Base-by-base conservation (phyloP, 2,888 invertebrate species). In the Yponomeuta plumbellus region DNA sequence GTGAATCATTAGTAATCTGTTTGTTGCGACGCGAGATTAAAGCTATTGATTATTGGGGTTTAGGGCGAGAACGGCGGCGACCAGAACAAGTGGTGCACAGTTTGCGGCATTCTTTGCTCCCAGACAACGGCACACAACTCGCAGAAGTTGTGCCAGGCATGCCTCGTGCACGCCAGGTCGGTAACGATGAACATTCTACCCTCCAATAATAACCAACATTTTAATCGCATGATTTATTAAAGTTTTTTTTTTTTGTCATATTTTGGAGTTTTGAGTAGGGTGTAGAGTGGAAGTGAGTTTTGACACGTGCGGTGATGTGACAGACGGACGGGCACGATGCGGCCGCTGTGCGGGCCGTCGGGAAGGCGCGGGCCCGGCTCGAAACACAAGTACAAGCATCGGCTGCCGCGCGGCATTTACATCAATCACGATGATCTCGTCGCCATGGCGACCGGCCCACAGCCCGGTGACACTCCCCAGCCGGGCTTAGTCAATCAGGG, bases 361-460 rank as follows among this genome's bases (percentile, higher is more conserved):
- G 90, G 93, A 74, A 89, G 93, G 74, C 91, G 92, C 83, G 93
- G 92, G 72, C 85, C 86, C 73, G 86, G 88, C 75, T 83, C 89
- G 73, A 91, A 91, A 80, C 88, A 85, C 80, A 86, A 86, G 74
- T 94, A 94, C 91, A 94, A 94, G 90, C 95, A 97, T 81, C 96
- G 97, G 85, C 96, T 98, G 78, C 98, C 98, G 70, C 95, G 96
- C 79, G 98, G 98, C 89, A 98, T 99, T 96, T 97, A 97, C 93
- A 96, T 99, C 92, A 98, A 97, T 93, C 97, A 98, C 91, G 98
- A 98, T 89, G 98, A 98, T 93, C 94, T 99, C 86, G 95, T 97
- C 75, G 95, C 96, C 76, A 94, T 99, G 93, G 98, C 98, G 70
- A 94, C 95, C 71, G 95, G 94, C 75, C 94, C 95, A 68, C 92